Percentiles rank a stretch among this genome's conserved stretches.
These are phyloP conservation scores for Ceratina australensis DNA, from an alignment of 1,140 invertebrate genomes.

Conservation along the genomic window DNA sequence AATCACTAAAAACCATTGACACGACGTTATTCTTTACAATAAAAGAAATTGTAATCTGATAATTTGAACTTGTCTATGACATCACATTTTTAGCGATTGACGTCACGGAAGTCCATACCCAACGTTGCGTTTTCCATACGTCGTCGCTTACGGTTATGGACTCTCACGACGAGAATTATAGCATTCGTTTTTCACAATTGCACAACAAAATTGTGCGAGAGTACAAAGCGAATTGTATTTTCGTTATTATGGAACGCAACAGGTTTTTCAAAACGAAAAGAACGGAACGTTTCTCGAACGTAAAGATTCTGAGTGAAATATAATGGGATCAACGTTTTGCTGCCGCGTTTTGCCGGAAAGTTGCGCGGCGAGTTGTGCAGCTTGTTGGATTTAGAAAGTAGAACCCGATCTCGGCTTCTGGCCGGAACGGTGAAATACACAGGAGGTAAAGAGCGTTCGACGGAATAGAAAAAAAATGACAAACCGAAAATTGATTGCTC, in stretches of 20 bases:
- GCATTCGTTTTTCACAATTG: too few relatives aligned
- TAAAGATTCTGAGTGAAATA: not conserved
- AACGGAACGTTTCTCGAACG: not conserved
- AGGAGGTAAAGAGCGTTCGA: slow-evolving; percentile 47
- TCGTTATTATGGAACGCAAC: too few relatives aligned
- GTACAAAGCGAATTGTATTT: too few relatives aligned
- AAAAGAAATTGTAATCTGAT: too few relatives aligned
- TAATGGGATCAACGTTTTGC: not conserved
- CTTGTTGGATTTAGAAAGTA: slow-evolving; percentile 56
- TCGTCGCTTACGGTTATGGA: too few relatives aligned
- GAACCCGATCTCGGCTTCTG: slow-evolving; percentile 53
- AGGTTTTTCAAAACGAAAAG: not conserved
- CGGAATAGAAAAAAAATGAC: slow-evolving; percentile 24
- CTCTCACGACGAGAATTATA: too few relatives aligned
- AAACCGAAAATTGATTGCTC: slow-evolving; percentile 34
- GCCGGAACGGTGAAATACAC: slow-evolving; percentile 49
- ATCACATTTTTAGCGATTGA: too few relatives aligned
- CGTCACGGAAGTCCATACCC: too few relatives aligned
- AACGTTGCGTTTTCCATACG: too few relatives aligned
- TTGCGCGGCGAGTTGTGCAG: slow-evolving; percentile 13
- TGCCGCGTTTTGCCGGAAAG: slow-evolving; percentile 17
- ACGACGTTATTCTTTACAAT: not conserved
- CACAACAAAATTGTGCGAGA: too few relatives aligned
- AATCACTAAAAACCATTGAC: too few relatives aligned
- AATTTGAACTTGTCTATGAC: not conserved